Base-by-base conservation (phyloP, 2,888 invertebrate genomes). In the Nomada ruficornis region DNA sequence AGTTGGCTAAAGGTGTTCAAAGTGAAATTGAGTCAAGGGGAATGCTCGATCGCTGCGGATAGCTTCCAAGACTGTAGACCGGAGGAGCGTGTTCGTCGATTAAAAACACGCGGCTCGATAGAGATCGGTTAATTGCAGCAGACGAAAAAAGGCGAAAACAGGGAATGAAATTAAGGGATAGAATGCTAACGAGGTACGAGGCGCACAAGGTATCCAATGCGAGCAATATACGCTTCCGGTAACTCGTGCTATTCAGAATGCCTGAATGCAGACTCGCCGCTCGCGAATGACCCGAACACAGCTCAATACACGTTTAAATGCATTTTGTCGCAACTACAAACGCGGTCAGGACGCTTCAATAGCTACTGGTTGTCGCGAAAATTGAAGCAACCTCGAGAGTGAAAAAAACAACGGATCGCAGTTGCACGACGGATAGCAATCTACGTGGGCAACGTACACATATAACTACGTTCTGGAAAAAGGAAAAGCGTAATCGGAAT, bases 161-260 rank as follows among this genome's bases (percentile, higher is more conserved):
- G 69, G 67, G 71, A 70, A 79, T 76, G 82, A 82, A 78, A 87
- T 87, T 87, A 87, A 80, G 74, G 87, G 80, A 81, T 71, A 75
- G 71, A 81, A 85, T 80, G 83, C 68, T 83, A 85, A 82, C 87
- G 87, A 87, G 83, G 77, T 69, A 85, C 60, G 23, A 78, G 82
- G 78, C 78, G 72, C 78, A 75, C 67, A 72, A 69, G 79, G 67
- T 63, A 79, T 75, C 72, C 71, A 47, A 75, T 47, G 55, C 77
- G 68, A 76, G 74, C 80, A 68, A 83, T 78, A 20, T 23, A 80
- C 57, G 85, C 83, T 78, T 60, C 73, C 77, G 77, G 77, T 80
- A 79, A 79, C 81, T 84, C 83, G 83, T 77, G 81, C 67, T 50
- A 75, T 42, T 62, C 72, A 74, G 81, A 84, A 84, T 84, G 70